Evolutionary conservation across 2,113 vertebrate species (phyloP).

Genomic region (Cynopterus brachyotis): DNA sequence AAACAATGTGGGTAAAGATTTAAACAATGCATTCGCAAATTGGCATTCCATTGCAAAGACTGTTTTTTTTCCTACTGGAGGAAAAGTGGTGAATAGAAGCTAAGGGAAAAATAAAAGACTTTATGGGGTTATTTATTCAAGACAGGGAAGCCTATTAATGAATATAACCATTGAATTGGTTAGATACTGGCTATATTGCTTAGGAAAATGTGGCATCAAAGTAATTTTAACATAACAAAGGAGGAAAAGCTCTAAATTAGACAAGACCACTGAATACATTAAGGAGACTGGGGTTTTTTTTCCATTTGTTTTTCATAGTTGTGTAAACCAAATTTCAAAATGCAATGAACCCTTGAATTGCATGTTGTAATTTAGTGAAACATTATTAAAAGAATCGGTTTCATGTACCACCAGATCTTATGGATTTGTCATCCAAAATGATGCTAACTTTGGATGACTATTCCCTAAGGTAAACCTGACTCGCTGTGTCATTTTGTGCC

Average conservation of each 20-base stretch:
- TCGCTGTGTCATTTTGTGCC: slow-evolving; percentile 45
- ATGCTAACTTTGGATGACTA: not conserved
- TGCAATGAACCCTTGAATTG: not conserved
- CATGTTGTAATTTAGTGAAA: slow-evolving; percentile 47
- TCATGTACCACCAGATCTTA: not conserved
- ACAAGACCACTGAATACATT: not conserved
- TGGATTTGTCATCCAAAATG: not conserved
- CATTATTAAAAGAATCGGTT: slow-evolving; percentile 54
- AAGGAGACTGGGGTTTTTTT: slow-evolving; percentile 46
- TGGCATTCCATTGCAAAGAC: slow-evolving; percentile 24
- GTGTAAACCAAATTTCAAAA: slow-evolving; percentile 58
- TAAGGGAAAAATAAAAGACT: not conserved
- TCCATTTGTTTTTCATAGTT: slow-evolving; percentile 31
- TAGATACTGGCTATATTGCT: not conserved
- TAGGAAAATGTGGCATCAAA: slow-evolving; percentile 31
- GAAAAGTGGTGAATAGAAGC: not conserved
- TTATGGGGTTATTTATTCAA: not conserved
- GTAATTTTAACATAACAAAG: slow-evolving; percentile 41
- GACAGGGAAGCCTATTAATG: not conserved
- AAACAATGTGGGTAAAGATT: slow-evolving; percentile 55
- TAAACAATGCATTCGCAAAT: slow-evolving; percentile 47
- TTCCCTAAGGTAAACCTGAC: slow-evolving; percentile 14
- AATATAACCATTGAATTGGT: not conserved
- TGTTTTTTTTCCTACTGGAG: not conserved
- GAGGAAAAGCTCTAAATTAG: slow-evolving; percentile 3